Evolutionary conservation across 2,113 vertebrate genomes (phyloP), one percentile per base, ranked within the genome.

Genomic region (Porphyrio hochstetteri): DNA sequence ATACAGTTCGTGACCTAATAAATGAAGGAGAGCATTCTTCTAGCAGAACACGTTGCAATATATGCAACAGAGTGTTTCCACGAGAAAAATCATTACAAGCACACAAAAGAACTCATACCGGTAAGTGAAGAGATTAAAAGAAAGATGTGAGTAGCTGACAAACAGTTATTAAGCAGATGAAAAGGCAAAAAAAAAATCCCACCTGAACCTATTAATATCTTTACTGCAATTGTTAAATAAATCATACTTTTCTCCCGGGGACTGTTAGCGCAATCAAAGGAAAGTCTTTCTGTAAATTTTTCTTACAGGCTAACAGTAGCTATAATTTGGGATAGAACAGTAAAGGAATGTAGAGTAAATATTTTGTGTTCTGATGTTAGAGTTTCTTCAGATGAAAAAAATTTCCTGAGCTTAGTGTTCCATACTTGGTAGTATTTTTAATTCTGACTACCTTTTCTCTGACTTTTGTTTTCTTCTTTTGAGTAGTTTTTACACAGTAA

Each of bases 31-130:
- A 99, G 80, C 98, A 98, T 71, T 99, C 99, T 7, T 98, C 98
- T 28, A 99, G 99, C 96, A 98, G 98, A 56, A 99, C 99, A 88
- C 99, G 99, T 78, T 99, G 99, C 74, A 98, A 98, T 97, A 98
- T 99, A 95, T 99, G 99, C 96, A 99, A 99, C 93, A 97, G 99
- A 29, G 99, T 99, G n/a, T 99, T 99, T 95, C 99, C 99, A 36
- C 96, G 99, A 52, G 99, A 99, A 96, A 99, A 99, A 82, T 99
- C 99, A 13, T 98, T 99, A 40, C 99, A 99, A 96, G 99, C 99
- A 27, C 99, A 99, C 94, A 99, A 99, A 97, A 98, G 99, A 94
- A 99, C 99, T 82, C 99, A 99, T 97, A 99, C 99, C 69, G 99
- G 99, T 99, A 96, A 97, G 97, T 16, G n/a, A 75, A 86, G 52